phyloP scores from a whole-genome alignment of 1,140 invertebrate species.

The Rhynchophorus ferrugineus region DNA sequence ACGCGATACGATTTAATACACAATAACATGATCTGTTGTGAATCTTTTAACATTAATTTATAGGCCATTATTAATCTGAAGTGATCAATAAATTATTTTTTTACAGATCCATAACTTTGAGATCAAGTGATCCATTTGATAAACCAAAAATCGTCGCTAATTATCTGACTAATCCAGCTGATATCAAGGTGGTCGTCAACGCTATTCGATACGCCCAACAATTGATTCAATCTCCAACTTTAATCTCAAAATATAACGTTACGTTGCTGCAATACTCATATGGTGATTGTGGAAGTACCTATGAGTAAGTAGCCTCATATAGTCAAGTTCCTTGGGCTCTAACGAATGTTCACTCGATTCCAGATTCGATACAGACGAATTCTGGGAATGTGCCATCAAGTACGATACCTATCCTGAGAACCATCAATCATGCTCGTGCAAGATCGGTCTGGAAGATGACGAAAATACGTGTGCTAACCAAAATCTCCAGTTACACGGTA shows the following conservation, averaged over 20 bases:
- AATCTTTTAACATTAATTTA: too few species aligned
- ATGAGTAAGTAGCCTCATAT: constrained; percentile 7
- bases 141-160: constrained; percentile 50
- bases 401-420: constrained; percentile 71
- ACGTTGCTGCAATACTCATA: constrained; percentile 45
- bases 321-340: too few species aligned
- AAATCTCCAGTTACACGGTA: constrained; percentile 59
- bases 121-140: constrained; percentile 43
- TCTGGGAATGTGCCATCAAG: constrained; percentile 71
- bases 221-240: constrained; percentile 15
- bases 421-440: constrained; percentile 74
- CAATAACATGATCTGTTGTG: too few species aligned
- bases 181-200: constrained; percentile 38
- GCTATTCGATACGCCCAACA: constrained; percentile 28
- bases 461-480: constrained; percentile 61
- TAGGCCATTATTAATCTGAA: too few species aligned
- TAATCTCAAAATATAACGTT: constrained; percentile 40
- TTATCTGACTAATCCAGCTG: constrained; percentile 39
- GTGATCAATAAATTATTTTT: too few species aligned
- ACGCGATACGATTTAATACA: too few species aligned
- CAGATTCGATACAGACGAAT: constrained; percentile 64
- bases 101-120: constrained; percentile 28
- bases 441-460: constrained; percentile 64
- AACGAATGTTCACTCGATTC: not conserved
- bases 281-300: constrained; percentile 8